A percentile compares a stretch with the other conserved stretches of the same genome.
Evolutionary conservation across 2,113 vertebrate species (phyloP).

Genomic region (Notiomystis cincta): DNA sequence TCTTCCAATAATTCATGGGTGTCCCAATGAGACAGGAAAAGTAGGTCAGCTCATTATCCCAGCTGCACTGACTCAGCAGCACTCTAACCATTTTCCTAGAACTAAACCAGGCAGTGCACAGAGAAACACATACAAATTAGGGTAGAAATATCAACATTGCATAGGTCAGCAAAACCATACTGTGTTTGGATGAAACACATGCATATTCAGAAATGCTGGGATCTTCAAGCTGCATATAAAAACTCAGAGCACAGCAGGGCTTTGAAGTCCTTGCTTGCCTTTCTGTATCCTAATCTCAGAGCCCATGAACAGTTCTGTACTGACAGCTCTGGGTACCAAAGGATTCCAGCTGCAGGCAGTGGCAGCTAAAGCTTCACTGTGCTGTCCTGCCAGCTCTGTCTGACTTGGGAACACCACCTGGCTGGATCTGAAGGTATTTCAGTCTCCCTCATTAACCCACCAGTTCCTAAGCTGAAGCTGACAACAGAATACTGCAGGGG

Average conservation of each 20-base stretch:
- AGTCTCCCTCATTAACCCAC: neutral
- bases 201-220: neutral
- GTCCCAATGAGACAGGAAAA: constrained; percentile 37
- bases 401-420: neutral
- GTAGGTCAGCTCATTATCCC: constrained; percentile 49
- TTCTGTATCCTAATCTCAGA: neutral
- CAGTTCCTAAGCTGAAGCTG: neutral
- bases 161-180: constrained; percentile 48
- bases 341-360: neutral
- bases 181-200: constrained; percentile 45
- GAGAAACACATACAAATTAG: constrained; percentile 9
- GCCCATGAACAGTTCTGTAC: neutral
- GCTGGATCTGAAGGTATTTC: neutral
- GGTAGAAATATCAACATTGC: constrained; percentile 17
- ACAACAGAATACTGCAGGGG: neutral
- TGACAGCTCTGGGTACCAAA: neutral
- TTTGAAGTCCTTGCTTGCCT: neutral
- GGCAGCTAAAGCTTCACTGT: neutral
- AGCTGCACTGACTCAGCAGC: constrained; percentile 62
- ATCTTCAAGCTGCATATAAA: neutral
- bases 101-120: neutral
- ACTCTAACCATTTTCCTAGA: constrained; percentile 8
- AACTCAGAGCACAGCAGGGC: neutral
- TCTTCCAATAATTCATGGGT: neutral
- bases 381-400: neutral